Base-by-base conservation (phyloP, 2,797 vertebrate genomes). In the Synaphobranchus kaupii region DNA sequence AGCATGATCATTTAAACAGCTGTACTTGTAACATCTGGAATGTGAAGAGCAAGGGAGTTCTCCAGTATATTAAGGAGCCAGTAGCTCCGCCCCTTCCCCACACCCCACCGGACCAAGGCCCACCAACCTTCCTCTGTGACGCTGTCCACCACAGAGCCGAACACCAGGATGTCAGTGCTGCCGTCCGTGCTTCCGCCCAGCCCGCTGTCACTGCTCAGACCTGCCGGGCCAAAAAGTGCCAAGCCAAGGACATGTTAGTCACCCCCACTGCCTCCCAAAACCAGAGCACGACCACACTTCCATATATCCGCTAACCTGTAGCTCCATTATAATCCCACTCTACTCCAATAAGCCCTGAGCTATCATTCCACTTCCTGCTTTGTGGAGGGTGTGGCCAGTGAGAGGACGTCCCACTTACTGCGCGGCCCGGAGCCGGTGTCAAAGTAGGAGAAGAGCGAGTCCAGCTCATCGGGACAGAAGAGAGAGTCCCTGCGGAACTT, bases 191-290 rank as follows among this genome's bases (percentile, higher is more conserved):
- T 99, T 17, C 98, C 98, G 0, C 98, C 98, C 8, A 99, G 94
- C 0, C 99, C 99, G 0, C 99, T 99, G 96, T 99, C 99, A 0
- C 97, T 99, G 96, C 99, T 99, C 89, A 99, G 95, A 95, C 98
- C 98, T 99, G 97, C 90, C 31, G 96, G 97, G 94, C 95, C 96
- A 92, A 92, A 88, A 95, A 93, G 90, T 87, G 93, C 95, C 95
- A 95, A 88, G 92, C 90, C 94, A 93, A 84, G 93, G 89, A 90
- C 94, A 92, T 91, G 87, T 98, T 94, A 97, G 86, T 84, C n/a
- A 3, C 86, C 6, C 34, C 93, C 88, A 91, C 48, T 31, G 88
- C 47, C 80, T 85, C 4, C 82, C 82, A 17, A 34, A 48, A 22
- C 63, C 84, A 54, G 48, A 58, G 39, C n/a, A 17, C 31, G 17